Conservation (phyloP, 2,113 vertebrate genomes). For the Pipa parva region DNA sequence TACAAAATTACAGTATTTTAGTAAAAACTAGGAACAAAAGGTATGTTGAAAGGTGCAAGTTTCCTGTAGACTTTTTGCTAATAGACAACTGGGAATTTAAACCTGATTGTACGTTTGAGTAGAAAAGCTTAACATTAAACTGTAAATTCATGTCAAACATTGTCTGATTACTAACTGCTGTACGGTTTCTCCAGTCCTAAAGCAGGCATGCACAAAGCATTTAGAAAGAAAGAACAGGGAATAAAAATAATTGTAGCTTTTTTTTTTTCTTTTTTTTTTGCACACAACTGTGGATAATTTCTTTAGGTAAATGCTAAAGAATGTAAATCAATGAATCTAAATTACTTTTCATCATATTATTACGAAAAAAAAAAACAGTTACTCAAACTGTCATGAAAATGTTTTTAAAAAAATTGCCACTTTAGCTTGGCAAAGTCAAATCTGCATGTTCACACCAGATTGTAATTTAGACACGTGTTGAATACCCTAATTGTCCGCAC, state of each 20-base stretch:
- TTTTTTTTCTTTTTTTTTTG: too few species aligned
- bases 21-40: neutral
- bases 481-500: too few species aligned
- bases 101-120: neutral
- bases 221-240: neutral
- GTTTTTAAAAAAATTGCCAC: too few species aligned
- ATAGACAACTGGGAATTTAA: neutral
- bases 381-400: too few species aligned
- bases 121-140: slow-evolving; percentile 5
- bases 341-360: neutral
- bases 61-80: neutral
- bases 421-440: too few species aligned
- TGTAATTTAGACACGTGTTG: too few species aligned
- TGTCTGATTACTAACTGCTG: neutral
- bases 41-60: neutral
- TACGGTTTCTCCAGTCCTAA: neutral
- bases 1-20: neutral
- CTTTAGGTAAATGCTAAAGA: neutral
- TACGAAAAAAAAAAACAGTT: too few species aligned
- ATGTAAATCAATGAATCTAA: neutral
- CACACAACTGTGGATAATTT: neutral
- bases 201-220: neutral
- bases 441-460: too few species aligned
- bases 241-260: slow-evolving; percentile 1
- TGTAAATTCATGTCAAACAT: neutral